phyloP scores from a whole-genome alignment of 2,888 invertebrate species.

The Phaonia tiefii region DNA sequence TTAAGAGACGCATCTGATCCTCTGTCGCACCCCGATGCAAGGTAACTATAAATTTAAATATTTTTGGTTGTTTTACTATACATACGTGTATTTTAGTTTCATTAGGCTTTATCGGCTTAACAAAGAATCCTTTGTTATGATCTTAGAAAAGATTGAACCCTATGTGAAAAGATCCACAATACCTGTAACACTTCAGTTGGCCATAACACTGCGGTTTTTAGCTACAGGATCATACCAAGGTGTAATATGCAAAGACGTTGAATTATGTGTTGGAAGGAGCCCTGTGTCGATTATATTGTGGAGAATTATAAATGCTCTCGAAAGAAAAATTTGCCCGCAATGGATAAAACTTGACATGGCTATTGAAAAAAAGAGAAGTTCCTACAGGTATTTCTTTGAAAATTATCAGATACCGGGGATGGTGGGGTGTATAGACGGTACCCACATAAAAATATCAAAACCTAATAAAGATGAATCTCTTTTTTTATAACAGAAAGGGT shows the following conservation, averaged over 20 bases:
- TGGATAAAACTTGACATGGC: constrained; percentile 14
- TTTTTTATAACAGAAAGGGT: background rate
- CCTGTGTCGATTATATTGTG: background rate
- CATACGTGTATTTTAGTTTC: too few relatives aligned
- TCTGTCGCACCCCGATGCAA: too few relatives aligned
- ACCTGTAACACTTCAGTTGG: background rate
- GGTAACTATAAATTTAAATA: too few relatives aligned
- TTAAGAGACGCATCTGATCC: too few relatives aligned
- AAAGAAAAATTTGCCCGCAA: too few relatives aligned
- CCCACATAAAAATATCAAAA: constrained; percentile 7
- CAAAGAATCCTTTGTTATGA: background rate
- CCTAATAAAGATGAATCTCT: background rate
- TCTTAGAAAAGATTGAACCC: background rate
- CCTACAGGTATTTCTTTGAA: constrained; percentile 8
- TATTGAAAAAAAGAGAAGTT: background rate
- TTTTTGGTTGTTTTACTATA: too few relatives aligned
- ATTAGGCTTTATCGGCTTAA: background rate
- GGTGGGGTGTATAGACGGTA: constrained; percentile 18
- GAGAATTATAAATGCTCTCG: background rate
- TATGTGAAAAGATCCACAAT: background rate
- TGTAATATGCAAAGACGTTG: background rate
- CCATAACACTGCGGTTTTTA: background rate
- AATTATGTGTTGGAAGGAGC: background rate
- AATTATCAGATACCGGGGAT: constrained; percentile 14
- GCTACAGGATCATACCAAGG: background rate